Percentiles rank a stretch among this genome's conserved stretches.
Conservation (phyloP, 2,113 vertebrate genomes). For the Pelecanus crispus region DNA sequence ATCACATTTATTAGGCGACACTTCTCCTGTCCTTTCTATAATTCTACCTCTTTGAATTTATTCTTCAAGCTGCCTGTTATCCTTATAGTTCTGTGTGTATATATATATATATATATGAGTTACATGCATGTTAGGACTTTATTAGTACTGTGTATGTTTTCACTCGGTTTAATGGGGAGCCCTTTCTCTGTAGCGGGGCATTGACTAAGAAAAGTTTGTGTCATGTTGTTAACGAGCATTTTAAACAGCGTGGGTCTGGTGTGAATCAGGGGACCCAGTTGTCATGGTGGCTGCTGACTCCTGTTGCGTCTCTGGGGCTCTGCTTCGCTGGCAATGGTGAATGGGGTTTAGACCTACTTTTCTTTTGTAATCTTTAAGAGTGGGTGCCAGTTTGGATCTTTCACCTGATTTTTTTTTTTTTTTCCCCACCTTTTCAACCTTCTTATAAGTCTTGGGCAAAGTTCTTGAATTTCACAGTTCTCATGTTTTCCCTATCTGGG, state of each 20-base stretch:
- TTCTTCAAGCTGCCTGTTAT: not conserved
- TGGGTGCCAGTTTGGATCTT: not conserved
- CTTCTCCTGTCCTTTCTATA: not conserved
- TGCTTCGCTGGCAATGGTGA: not conserved
- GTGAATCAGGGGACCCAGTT: not conserved
- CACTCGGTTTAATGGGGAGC: not conserved
- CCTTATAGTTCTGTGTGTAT: not conserved
- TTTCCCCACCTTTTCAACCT: not conserved
- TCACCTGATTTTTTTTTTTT: not conserved
- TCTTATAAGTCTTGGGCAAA: not conserved
- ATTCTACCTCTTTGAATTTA: not conserved
- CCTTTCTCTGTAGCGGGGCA: not conserved
- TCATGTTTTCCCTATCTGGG: not conserved
- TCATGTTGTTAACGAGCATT: not conserved
- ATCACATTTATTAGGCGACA: not conserved
- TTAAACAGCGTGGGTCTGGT: not conserved
- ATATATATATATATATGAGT: too few relatives aligned
- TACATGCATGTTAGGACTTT: not conserved
- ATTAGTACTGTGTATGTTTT: not conserved
- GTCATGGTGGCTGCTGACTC: not conserved
- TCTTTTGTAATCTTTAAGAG: not conserved
- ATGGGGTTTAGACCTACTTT: not conserved
- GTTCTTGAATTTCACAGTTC: not conserved
- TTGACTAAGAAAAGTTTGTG: not conserved
- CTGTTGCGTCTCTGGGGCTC: not conserved